These are phyloP conservation scores for Emydura subglobosa DNA, from an alignment of 2,113 vertebrate genomes.

Conservation along the genomic window DNA sequence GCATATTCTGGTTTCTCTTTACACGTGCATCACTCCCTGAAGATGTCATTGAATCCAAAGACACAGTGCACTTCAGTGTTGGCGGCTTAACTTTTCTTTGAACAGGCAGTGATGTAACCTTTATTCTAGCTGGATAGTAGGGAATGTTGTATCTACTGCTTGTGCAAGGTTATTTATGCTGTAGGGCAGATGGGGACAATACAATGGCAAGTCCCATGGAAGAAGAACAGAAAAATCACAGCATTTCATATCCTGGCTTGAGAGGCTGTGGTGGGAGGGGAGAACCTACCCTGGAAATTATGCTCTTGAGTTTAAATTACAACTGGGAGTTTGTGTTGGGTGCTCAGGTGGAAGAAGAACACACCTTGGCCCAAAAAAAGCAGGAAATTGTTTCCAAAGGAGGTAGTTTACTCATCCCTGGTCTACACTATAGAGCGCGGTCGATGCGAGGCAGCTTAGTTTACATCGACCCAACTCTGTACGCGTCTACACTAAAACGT, in stretches of 20 bases:
- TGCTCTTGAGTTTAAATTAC: background rate
- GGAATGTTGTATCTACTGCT: background rate
- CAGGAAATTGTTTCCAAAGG: background rate
- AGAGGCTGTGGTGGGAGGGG: fast-evolving
- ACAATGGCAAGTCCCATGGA: background rate
- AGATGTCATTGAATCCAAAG: background rate
- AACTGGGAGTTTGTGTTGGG: background rate
- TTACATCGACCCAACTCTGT: background rate
- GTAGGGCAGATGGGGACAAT: background rate
- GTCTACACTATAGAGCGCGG: background rate
- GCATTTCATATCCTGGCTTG: background rate
- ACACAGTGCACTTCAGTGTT: fast-evolving
- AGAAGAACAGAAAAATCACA: fast-evolving
- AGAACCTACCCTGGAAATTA: background rate
- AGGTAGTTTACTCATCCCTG: background rate
- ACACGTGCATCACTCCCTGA: background rate
- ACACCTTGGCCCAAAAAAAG: background rate
- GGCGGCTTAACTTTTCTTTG: too few relatives aligned
- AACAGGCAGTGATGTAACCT: too few relatives aligned
- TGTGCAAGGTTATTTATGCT: background rate
- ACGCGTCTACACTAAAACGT: background rate
- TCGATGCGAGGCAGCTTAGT: background rate
- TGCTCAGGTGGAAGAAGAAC: background rate
- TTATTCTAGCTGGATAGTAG: background rate
- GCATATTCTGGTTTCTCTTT: background rate